Base-by-base conservation (phyloP, 2,888 invertebrate species). In the Cerastis rubricosa region DNA sequence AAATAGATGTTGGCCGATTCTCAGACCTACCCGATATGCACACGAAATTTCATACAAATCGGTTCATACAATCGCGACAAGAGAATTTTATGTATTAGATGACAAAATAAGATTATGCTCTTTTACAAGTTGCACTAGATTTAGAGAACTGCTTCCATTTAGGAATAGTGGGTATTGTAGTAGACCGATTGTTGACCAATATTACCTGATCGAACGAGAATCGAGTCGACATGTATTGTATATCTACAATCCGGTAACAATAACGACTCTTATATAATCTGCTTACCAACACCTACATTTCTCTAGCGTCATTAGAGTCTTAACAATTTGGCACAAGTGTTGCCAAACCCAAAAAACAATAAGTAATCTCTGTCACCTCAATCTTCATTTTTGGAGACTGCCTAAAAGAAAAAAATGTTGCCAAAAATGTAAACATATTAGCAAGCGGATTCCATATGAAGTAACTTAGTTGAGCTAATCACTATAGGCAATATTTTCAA, bases 221-320 rank as follows among this genome's bases (percentile, higher is more conserved):
- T 71, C 64, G 63, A 64, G 71, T 8, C 14, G 64, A 57, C 80
- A 35, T 80, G 19, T 54, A 54, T 67, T 54, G 1, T 61, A 14
- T 40, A 64, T 57, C 29, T 25, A 17, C 47, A 49, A 49, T 57
- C 64, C 19, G 11, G 49, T 4, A 51, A 17, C 45, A 78, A 45
- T 45, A 35, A 40, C 29, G 8, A 35, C 22, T 63, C 69, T 78
- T 78, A 65, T 29, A 72, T 79, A 72, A 80, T n/a, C 35, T 51
- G 22, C 12, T 51, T 22, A 9, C n/a, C 9, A 49, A 78, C 40
- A 6, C 54, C n/a, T 7, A 47, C 35, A 77, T 35, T 68, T 51
- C 17, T 45, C 0, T 77, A 45, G 7, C 29, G 35, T 43, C 47
- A 65, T 35, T 11, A 66, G 14, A 25, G 35, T 43, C n/a, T 17